phyloP scores from a whole-genome alignment of 2,113 vertebrate species.

The Neofelis nebulosa region DNA sequence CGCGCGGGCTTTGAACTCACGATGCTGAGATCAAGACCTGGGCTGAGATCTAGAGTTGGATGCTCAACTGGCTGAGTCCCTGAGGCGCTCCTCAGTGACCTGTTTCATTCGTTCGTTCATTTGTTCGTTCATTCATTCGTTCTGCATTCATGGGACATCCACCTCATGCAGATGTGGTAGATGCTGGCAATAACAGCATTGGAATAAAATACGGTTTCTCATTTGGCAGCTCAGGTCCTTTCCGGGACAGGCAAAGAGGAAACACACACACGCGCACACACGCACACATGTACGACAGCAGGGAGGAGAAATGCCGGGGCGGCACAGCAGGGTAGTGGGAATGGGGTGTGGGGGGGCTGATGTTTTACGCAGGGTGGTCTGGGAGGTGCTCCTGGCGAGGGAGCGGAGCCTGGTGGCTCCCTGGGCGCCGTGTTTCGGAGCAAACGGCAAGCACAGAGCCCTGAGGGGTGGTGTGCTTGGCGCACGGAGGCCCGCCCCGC shows the following conservation, averaged over 20 bases:
- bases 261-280: too few relatives aligned
- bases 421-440: background rate
- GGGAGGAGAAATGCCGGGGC: background rate
- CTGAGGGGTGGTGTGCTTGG: fast-evolving
- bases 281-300: fast-evolving
- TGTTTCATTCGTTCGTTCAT: background rate
- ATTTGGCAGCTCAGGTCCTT: background rate
- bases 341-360: background rate
- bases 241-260: background rate
- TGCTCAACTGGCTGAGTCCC: too few relatives aligned
- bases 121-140: fast-evolving
- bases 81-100: too few relatives aligned
- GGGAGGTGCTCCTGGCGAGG: background rate
- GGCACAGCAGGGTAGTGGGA: background rate
- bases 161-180: fast-evolving
- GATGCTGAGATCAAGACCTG: too few relatives aligned
- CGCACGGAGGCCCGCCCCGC: background rate
- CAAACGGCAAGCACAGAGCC: background rate
- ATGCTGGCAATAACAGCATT: background rate
- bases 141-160: fast-evolving
- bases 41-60: too few relatives aligned
- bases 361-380: background rate
- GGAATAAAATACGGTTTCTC: too few relatives aligned
- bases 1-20: too few relatives aligned
- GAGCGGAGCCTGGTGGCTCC: background rate